Evolutionary conservation across 2,888 invertebrate genomes (phyloP), one percentile per base, ranked within the genome.

Genomic region (Linyphia triangularis): DNA sequence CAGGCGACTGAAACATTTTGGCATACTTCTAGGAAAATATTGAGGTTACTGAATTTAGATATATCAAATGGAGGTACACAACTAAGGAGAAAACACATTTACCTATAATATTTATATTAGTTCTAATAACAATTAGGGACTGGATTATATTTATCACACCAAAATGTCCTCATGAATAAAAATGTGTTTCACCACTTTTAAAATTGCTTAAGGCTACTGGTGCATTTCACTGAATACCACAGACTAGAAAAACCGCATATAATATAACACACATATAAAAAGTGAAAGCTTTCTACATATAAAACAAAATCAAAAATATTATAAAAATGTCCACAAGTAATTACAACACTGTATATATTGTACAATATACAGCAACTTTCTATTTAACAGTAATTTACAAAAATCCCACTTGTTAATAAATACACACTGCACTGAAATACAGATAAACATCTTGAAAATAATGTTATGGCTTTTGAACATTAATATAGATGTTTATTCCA

Each of bases 261-360:
- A 84, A 89, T 84, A 84, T 72, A 89, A 84, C 70, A 89, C 70
- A 84, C 70, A 89, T 89, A 89, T 89, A 89, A 89, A 89, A 89
- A 89, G 83, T 73, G 89, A 89, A 88, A 89, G 84, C 89, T 89
- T 89, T 89, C 89, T 89, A 89, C 77, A 89, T 84, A 89, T 89
- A 82, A 84, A 89, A 89, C 89, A 89, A 89, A 89, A 89, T 89
- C 82, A 82, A 89, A 89, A 89, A 89, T 82, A 82, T 78, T 84
- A 89, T 89, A 89, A 89, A 88, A 89, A 78, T 78, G 89, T 84
- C 78, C 77, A 84, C 89, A 89, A 65, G 63, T 89, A 89, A 84
- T 78, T 84, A 89, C 89, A 89, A 83, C 89, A 89, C 84, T 78
- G 84, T 67, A 79, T 89, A 79, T 89, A 65, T 70, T 37, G 51